Base-by-base conservation (phyloP, 1,140 invertebrate species). In the Stegodyphus dumicola region DNA sequence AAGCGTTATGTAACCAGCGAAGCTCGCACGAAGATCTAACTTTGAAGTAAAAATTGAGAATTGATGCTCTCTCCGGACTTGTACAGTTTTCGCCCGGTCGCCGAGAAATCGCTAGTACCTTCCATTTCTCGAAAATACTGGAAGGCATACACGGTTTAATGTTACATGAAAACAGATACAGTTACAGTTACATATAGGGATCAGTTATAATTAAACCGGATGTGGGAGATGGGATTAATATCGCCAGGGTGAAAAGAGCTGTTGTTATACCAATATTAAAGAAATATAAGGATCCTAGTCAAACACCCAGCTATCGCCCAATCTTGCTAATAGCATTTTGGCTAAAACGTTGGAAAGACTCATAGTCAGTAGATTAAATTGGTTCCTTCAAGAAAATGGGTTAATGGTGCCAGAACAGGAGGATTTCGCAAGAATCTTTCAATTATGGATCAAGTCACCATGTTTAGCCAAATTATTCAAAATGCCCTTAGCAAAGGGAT, bases 331-430 rank as follows among this genome's bases (percentile, higher is more conserved):
- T 56, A 9, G 56, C 10, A 65, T 64, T 6, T 11, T 74, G 7
- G 70, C 5, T 3, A 83, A 83, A 66, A 74, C 70, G 1, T 66
- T 83, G 70, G 79, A 83, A 48, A 83, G 60, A 64, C 18, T 83
- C 67, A 33, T 74, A 7, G 52, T 52, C 7, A 74, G 54, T 7
- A 6, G 51, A 48, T 49, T 80, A 3, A 80, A 71, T 33, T 71
- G 67, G 11, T 80, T 6, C 33, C 52, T 80, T 18, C 51, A 80
- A 9, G n/a, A 71, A 10, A n/a, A 15, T 56, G n/a, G 33, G 18
- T 56, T 70, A 56, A 7, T 78, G 7, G 10, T 64, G 5, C 6
- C 7, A 17, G 65, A 80, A 71, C 77, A 54, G 18, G 65, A 52
- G 77, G 65, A 5, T 80, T 80, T 18, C 51, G 66, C 7, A 54